These are phyloP conservation scores for Triplophysa rosa DNA, from an alignment of 2,113 vertebrate species.

Conservation along the genomic window DNA sequence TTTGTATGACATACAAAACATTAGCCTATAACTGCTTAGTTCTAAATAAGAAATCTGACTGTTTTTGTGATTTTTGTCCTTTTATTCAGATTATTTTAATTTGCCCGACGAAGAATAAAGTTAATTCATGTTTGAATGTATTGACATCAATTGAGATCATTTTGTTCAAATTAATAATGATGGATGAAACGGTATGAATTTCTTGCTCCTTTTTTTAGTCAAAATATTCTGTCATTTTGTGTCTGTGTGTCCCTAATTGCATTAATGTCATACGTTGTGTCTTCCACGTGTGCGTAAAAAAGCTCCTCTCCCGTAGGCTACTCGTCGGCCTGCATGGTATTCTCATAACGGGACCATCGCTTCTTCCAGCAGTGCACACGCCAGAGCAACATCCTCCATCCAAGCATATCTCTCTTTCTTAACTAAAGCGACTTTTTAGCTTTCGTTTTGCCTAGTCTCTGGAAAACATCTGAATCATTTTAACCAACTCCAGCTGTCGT, in stretches of 20 bases:
- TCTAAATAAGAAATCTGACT: too few species aligned
- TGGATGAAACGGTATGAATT: too few species aligned
- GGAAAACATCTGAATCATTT: conserved; percentile 91
- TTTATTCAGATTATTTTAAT: too few species aligned
- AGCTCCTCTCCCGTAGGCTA: conserved; percentile 48
- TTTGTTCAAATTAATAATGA: too few species aligned
- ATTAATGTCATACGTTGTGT: conserved; percentile 72
- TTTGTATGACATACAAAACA: too few species aligned
- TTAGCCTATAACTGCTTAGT: too few species aligned
- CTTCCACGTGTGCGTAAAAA: conserved; percentile 64
- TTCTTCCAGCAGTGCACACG: conserved; percentile 46
- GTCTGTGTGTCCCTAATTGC: conserved; percentile 61
- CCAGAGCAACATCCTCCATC: conserved; percentile 67
- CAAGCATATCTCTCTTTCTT: conserved; percentile 69
- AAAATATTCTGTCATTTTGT: conserved; percentile 54
- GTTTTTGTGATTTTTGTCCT: too few species aligned
- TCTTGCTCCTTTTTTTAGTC: conserved; percentile 41
- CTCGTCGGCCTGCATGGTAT: conserved; percentile 60
- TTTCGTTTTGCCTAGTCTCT: conserved; percentile 81
- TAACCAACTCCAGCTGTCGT: conserved; percentile 80
- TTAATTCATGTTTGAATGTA: too few species aligned
- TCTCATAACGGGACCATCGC: conserved; percentile 47
- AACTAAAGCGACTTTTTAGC: conserved; percentile 79
- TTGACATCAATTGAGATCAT: too few species aligned
- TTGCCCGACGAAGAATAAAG: too few species aligned